Evolutionary conservation across 2,797 vertebrate species (phyloP).

Genomic region (Lepidocolaptes lacrymiger): DNA sequence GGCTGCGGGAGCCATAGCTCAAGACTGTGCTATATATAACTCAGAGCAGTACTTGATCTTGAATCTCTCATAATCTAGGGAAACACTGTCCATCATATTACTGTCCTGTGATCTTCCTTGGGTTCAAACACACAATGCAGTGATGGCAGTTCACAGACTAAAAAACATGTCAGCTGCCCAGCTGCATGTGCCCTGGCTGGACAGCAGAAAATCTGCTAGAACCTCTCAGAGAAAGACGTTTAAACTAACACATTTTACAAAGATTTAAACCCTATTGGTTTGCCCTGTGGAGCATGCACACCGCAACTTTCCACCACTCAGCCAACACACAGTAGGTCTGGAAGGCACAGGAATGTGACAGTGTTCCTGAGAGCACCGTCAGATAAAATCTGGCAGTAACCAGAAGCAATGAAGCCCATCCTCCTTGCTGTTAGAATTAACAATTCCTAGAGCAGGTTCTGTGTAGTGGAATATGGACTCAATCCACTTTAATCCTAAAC

Average conservation of each 20-base stretch:
- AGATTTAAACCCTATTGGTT: neutral
- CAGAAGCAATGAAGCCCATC: neutral
- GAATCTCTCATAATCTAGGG: neutral
- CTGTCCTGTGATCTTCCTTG: neutral
- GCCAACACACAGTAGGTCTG: neutral
- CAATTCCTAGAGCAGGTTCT: neutral
- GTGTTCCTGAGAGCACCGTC: neutral
- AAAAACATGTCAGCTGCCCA: neutral
- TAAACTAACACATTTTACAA: neutral
- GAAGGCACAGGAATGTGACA: neutral
- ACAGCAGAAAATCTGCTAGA: neutral
- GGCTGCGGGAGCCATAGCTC: neutral
- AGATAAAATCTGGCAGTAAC: neutral
- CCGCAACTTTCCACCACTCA: neutral
- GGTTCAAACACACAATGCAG: neutral
- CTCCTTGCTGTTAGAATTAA: neutral
- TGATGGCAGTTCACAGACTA: fast-evolving
- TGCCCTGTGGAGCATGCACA: neutral
- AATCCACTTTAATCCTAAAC: neutral
- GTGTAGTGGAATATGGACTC: neutral
- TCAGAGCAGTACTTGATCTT: neutral
- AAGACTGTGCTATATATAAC: neutral
- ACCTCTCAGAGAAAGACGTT: neutral
- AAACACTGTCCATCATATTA: neutral
- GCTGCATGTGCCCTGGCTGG: neutral